Conservation (phyloP, 2,888 invertebrate species). For the Sussaba pulchella region DNA sequence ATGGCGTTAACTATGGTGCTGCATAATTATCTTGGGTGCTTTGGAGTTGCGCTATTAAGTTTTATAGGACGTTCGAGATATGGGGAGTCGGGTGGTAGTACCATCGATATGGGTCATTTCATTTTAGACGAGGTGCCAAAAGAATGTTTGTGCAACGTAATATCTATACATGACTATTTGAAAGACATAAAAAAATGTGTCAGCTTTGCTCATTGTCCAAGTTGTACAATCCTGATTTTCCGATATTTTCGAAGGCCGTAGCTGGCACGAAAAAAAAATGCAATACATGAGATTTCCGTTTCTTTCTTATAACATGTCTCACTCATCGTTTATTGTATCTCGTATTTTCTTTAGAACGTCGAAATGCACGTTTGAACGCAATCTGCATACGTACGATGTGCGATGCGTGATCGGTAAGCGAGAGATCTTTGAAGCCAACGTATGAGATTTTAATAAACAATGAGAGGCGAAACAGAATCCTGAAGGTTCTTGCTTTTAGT, state of each 20-base stretch:
- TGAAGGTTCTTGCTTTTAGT: conserved; percentile 12
- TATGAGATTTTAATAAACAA: conserved; percentile 48
- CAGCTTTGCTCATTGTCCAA: too few species aligned
- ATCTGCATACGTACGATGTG: conserved; percentile 57
- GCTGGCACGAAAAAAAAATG: not conserved
- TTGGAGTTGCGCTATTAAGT: not conserved
- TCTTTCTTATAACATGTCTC: not conserved
- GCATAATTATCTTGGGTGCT: not conserved
- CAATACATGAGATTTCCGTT: not conserved
- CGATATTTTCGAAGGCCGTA: not conserved
- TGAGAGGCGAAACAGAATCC: not conserved
- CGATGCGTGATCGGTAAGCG: conserved; percentile 41
- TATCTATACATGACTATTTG: too few species aligned
- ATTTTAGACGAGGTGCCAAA: not conserved
- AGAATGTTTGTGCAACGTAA: too few species aligned
- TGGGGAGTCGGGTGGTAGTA: not conserved
- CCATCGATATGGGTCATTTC: not conserved
- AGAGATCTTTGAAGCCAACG: conserved; percentile 17
- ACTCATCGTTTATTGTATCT: not conserved
- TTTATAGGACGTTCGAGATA: not conserved
- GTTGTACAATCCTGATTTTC: not conserved
- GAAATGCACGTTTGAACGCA: conserved; percentile 5
- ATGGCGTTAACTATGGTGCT: not conserved
- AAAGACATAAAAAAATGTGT: too few species aligned
- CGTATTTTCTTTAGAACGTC: not conserved